Conservation (phyloP, 2,113 vertebrate genomes). For the Spizaetus ornatus region DNA sequence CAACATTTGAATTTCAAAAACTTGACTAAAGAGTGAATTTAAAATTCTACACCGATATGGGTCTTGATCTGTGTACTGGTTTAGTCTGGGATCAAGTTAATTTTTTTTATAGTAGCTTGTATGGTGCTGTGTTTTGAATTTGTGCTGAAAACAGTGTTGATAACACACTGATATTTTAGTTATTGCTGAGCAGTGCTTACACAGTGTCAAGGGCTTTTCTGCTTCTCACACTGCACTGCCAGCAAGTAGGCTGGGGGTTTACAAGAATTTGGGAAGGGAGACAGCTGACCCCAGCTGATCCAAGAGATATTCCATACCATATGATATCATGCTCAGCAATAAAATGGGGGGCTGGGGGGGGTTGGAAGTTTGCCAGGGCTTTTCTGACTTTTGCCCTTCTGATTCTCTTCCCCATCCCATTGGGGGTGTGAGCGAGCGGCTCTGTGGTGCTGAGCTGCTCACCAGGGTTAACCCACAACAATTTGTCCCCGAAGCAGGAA, state of each 20-base stretch:
- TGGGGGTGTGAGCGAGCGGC: accelerated
- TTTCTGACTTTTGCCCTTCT: background rate
- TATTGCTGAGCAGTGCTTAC: background rate
- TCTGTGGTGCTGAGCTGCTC: background rate
- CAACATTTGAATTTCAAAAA: background rate
- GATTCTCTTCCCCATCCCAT: background rate
- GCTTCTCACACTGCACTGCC: background rate
- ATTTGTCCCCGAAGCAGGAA: background rate
- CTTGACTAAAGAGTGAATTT: background rate
- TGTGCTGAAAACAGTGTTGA: background rate
- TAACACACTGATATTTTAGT: background rate
- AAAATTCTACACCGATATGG: background rate
- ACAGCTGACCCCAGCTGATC: no score
- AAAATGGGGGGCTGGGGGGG: no score
- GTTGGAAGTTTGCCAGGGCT: background rate
- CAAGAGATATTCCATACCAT: no score
- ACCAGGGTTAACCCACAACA: background rate
- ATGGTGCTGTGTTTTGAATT: background rate
- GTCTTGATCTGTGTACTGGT: background rate
- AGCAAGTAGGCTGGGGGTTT: no score
- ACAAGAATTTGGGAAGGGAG: no score
- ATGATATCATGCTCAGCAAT: no score
- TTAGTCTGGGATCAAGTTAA: background rate
- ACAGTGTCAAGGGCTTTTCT: background rate
- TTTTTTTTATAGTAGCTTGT: background rate